Conservation (phyloP, 2,113 vertebrate species). For the Python bivittatus region DNA sequence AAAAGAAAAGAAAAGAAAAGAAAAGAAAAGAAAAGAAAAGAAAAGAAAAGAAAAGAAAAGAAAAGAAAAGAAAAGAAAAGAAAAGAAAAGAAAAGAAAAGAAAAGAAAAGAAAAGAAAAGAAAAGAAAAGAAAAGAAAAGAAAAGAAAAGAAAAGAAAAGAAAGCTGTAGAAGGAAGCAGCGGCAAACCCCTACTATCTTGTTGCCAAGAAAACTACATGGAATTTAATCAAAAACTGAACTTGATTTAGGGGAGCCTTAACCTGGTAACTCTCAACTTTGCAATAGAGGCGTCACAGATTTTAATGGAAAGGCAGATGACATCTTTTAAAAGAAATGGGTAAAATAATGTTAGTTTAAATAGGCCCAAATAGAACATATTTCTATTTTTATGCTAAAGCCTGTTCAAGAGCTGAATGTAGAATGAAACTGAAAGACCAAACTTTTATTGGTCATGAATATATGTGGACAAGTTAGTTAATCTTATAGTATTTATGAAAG, state of each 20-base stretch:
- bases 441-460: not conserved
- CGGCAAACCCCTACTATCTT: not conserved
- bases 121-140: too few relatives aligned
- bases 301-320: not conserved
- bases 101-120: too few relatives aligned
- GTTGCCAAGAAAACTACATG: not conserved
- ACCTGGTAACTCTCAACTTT: not conserved
- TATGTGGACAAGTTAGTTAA: not conserved
- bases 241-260: not conserved
- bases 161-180: not conserved
- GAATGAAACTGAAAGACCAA: too few relatives aligned
- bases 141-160: too few relatives aligned
- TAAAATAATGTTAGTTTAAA: not conserved
- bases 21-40: too few relatives aligned
- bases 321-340: not conserved
- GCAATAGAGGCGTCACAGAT: not conserved
- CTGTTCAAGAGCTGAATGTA: too few relatives aligned
- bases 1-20: too few relatives aligned
- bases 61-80: too few relatives aligned
- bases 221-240: not conserved
- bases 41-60: too few relatives aligned
- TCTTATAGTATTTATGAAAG: not conserved
- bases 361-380: not conserved
- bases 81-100: too few relatives aligned
- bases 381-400: not conserved